Evolutionary conservation across 2,797 vertebrate species (phyloP), one percentile per base, ranked within the genome.

Genomic region (Karalla daura): DNA sequence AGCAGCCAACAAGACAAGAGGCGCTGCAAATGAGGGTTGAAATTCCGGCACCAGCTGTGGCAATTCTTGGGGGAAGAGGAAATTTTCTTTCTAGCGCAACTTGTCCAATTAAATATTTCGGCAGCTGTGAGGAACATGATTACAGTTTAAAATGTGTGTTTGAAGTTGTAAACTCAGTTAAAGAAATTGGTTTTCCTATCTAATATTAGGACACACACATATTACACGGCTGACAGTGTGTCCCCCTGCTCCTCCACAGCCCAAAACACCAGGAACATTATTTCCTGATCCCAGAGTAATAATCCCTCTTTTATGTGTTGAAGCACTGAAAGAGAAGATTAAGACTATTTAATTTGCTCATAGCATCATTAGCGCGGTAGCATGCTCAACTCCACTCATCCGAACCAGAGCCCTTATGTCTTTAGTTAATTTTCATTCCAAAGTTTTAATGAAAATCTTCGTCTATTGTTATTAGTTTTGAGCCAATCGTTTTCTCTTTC

Each of bases 381-480:
- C 21, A 49, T 70, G 66, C 79, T 52, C 32, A 65, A 36, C n/a
- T 54, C 28, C 27, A 8, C 60, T 44, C 47, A 30, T 63, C 41
- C n/a, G 30, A 32, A 40, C 15, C 1, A 63, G 40, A 41, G 45
- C 24, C 40, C 37, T 25, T 2, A n/a, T 52, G 63, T 55, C 36
- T 61, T 63, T 7, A 15, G 21, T 52, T 66, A 1, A 76, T 74
- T 76, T 60, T 21, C 49, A 60, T 43, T 70, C 11, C 18, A 61
- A 49, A 41, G 7, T 73, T 75, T 73, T 49, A 79, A 72, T 72
- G 27, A 33, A 47, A 74, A 63, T 36, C n/a, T n/a, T 21, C 15
- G 33, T 39, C 4, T 27, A n/a, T 56, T 63, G 35, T 24, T 67
- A 44, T 63, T 74, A 28, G 28, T 36, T 59, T 62, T 32, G 21